Percentiles rank a stretch among this genome's conserved stretches.
These are phyloP conservation scores for Sciurus vulgaris DNA, from an alignment of 2,797 vertebrate species.

Conservation along the genomic window DNA sequence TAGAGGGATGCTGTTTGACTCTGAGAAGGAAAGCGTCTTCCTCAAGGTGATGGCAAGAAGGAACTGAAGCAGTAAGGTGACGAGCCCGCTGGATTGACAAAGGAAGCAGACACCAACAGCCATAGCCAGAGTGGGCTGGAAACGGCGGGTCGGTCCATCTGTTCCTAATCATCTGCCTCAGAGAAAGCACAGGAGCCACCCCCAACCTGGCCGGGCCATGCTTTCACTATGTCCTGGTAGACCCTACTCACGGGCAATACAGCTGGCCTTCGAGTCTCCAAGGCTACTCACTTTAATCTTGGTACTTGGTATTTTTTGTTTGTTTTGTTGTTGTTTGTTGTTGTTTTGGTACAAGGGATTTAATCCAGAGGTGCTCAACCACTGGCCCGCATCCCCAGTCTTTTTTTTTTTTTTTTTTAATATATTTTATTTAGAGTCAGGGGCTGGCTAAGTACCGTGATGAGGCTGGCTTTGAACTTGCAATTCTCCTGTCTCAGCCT, in stretches of 20 bases:
- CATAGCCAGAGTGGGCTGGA: neutral
- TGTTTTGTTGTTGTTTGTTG: too few species aligned
- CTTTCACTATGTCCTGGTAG: accelerated
- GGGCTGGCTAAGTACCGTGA: too few species aligned
- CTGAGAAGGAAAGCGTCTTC: neutral
- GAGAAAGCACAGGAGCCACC: accelerated
- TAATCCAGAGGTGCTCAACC: too few species aligned
- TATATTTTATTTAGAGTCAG: too few species aligned
- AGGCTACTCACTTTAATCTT: neutral
- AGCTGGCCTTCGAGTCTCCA: neutral
- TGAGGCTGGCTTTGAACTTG: too few species aligned
- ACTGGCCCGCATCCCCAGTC: too few species aligned
- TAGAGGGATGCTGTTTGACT: neutral
- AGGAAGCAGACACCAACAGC: neutral
- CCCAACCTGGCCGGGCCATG: neutral
- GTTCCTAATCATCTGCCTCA: neutral
- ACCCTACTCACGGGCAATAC: accelerated
- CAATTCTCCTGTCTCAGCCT: too few species aligned
- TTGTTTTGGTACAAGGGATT: too few species aligned
- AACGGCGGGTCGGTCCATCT: accelerated
- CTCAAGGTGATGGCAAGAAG: neutral
- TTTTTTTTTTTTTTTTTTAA: too few species aligned
- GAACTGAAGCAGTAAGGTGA: neutral
- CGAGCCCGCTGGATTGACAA: neutral
- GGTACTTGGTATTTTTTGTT: neutral